Evolutionary conservation across 1,140 invertebrate species (phyloP), one percentile per base, ranked within the genome.

Genomic region (Drosophila parvula): DNA sequence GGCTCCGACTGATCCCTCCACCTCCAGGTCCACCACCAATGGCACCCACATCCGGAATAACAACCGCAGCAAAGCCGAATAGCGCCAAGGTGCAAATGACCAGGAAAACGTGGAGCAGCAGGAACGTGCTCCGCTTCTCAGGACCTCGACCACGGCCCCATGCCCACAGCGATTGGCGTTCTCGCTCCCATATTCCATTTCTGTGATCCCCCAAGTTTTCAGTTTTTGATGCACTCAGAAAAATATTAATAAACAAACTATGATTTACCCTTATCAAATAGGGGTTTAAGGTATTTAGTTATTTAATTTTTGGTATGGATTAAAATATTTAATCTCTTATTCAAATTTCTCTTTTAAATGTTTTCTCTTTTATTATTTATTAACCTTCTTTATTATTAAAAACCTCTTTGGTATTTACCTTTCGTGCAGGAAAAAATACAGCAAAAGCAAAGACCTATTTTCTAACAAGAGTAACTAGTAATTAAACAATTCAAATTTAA

Each of bases 81-180:
- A 67, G 70, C 86, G 76, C 67, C 78, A 86, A 88, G 88, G 88
- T 90, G 88, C 88, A 84, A 90, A 90, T 88, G 82, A 90, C 67
- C 76, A 70, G 58, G 48, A 47, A 55, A 58, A 32, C 44, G 55
- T 57, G 70, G 68, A 71, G 68, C 43, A 60, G 55, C 62, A 32
- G 62, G 47, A 44, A 76, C 53, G 55, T 68, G 61, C 74, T 57
- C 43, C 56, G 61, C 74, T 57, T 43, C 56, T 30, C 43, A 34
- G 36, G 40, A 59, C 53, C 69, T 71, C 48, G 53, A 73, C 30
- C 70, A 58, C 36, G 51, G 43, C 65, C 65, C 32, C 45, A 22
- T 22, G 22, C 22, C 22, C 32, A 41, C 64, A 58, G 65, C 30
- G 62, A 69, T 69, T 69, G 65, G 65, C 40, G 65, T 40, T 30